Evolutionary conservation across 2,888 invertebrate genomes (phyloP).

Genomic region (Monopis laevigella): DNA sequence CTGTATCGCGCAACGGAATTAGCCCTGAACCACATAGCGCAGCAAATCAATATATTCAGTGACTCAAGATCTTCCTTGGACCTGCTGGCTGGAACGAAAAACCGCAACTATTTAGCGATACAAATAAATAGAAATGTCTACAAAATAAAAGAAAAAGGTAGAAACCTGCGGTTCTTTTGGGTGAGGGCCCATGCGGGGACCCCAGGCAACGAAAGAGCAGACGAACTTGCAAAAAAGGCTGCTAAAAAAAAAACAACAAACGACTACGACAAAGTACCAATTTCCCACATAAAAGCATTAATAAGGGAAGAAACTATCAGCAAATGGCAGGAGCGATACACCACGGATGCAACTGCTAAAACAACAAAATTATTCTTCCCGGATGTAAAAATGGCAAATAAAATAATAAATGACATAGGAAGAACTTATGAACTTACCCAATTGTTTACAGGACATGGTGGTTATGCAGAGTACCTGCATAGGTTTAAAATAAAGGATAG

Average conservation of each 20-base stretch:
- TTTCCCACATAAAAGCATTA: constrained; percentile 6
- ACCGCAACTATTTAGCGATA: constrained; percentile 4
- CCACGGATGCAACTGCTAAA: neutral
- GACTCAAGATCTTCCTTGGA: constrained; percentile 14
- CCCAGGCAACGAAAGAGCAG: constrained; percentile 16
- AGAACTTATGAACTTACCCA: neutral
- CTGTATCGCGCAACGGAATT: neutral
- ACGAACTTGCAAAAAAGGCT: constrained; percentile 16
- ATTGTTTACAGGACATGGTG: constrained; percentile 16
- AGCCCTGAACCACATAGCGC: neutral
- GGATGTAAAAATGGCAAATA: neutral
- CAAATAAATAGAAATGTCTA: neutral
- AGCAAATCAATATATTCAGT: constrained; percentile 2
- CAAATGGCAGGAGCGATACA: constrained; percentile 12
- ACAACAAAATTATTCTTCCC: too few relatives aligned
- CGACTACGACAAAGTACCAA: constrained; percentile 12
- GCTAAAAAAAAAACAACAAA: constrained; percentile 8
- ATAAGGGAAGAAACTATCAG: constrained; percentile 4
- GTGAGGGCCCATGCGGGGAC: constrained; percentile 13
- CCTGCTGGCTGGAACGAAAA: neutral
- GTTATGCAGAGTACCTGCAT: constrained; percentile 15
- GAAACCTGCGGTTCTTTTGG: constrained; percentile 11
- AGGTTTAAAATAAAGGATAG: constrained; percentile 15
- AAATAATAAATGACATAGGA: neutral
- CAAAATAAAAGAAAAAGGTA: neutral